These are phyloP conservation scores for Trypoxylon attenuatum DNA, from an alignment of 2,888 invertebrate species.

Conservation along the genomic window DNA sequence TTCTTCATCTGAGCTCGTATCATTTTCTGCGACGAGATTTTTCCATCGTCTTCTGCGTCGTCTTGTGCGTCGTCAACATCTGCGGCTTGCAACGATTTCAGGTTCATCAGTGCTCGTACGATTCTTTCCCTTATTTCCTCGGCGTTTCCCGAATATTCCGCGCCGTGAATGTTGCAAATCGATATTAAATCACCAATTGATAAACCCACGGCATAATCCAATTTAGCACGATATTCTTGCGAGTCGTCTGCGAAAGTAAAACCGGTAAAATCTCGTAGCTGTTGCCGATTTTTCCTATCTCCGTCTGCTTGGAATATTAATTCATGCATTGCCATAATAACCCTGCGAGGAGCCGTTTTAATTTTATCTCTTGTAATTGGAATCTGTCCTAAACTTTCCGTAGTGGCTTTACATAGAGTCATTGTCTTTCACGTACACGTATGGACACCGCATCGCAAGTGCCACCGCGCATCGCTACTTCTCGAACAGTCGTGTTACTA, in stretches of 20 bases:
- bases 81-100: background rate
- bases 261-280: constrained; percentile 24
- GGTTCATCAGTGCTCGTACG: constrained; percentile 2
- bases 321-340: constrained; percentile 13
- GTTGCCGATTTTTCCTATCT: constrained; percentile 23
- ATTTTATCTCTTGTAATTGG: constrained; percentile 7
- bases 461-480: too few species aligned
- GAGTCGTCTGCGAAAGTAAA: constrained; percentile 21
- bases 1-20: background rate
- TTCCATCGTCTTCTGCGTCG: too few species aligned
- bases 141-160: constrained; percentile 24
- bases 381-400: constrained; percentile 3
- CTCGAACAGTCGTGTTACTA: too few species aligned
- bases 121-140: constrained; percentile 11
- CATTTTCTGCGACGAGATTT: background rate
- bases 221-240: constrained; percentile 10
- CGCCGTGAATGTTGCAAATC: constrained; percentile 19
- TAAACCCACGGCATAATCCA: constrained; percentile 11
- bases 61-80: constrained; percentile 1
- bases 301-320: constrained; percentile 20
- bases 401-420: too few species aligned
- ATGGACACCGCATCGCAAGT: too few species aligned
- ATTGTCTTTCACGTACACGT: too few species aligned
- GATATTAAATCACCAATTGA: constrained; percentile 24
- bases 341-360: constrained; percentile 6